Percentiles rank a stretch among this genome's conserved stretches.
Evolutionary conservation across 2,113 vertebrate species (phyloP).

Genomic region (Fregata magnificens): DNA sequence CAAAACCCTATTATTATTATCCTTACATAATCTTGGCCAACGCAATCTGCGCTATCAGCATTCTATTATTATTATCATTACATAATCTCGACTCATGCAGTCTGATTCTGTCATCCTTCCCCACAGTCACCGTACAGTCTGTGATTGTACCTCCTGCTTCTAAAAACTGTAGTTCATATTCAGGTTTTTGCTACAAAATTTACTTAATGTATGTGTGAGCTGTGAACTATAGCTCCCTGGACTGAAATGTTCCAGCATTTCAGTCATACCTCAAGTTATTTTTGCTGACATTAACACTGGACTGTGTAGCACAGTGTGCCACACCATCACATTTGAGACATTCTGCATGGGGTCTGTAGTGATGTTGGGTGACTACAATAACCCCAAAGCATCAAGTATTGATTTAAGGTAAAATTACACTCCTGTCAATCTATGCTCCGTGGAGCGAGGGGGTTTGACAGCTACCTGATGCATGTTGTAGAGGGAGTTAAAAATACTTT

Average conservation of each 20-base stretch:
- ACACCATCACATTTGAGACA: background rate
- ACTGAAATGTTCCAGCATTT: background rate
- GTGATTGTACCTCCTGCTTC: background rate
- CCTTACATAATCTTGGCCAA: too few species aligned
- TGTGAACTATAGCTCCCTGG: background rate
- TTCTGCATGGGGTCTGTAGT: background rate
- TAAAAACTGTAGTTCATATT: background rate
- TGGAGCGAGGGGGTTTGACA: background rate
- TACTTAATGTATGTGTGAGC: background rate
- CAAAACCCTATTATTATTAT: too few species aligned
- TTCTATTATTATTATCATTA: too few species aligned
- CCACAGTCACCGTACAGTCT: background rate
- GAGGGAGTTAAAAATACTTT: background rate
- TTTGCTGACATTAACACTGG: background rate
- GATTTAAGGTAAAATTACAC: background rate
- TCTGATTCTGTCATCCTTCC: too few species aligned
- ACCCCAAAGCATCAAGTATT: background rate
- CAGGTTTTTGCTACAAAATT: background rate
- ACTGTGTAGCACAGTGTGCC: too few species aligned
- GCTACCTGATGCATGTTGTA: rapidly evolving
- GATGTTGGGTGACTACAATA: background rate
- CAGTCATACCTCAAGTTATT: background rate
- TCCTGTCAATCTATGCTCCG: background rate
- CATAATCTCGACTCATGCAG: too few species aligned
- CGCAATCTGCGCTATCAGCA: too few species aligned